These are phyloP conservation scores for Eulemur coronatus DNA, from an alignment of 2,797 vertebrate species.

Conservation along the genomic window DNA sequence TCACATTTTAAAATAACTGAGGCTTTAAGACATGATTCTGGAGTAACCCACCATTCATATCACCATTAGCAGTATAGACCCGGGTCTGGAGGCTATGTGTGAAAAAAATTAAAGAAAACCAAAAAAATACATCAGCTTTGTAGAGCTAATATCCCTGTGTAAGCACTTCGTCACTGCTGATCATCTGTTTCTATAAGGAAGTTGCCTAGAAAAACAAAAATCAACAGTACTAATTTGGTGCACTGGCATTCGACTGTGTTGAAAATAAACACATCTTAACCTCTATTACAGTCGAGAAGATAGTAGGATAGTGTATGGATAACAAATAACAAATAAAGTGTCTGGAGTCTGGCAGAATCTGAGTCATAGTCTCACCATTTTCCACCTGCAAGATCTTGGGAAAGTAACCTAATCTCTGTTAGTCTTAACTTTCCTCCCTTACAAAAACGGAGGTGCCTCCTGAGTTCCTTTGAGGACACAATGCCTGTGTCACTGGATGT, in stretches of 20 bases:
- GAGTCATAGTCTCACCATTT: not conserved
- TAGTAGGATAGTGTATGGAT: not conserved
- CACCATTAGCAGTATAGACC: not conserved
- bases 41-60: not conserved
- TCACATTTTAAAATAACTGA: constrained; percentile 4
- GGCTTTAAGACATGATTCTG: not conserved
- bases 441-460: not conserved
- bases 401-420: not conserved
- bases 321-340: not conserved
- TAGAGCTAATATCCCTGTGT: not conserved
- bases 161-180: not conserved
- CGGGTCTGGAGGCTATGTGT: not conserved
- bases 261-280: not conserved
- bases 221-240: not conserved
- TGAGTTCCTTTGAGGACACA: not conserved
- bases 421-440: not conserved
- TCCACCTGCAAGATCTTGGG: not conserved
- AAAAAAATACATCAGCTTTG: not conserved
- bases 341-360: not conserved
- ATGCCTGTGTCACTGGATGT: too few relatives aligned
- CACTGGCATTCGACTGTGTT: not conserved
- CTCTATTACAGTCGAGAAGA: not conserved
- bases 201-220: not conserved
- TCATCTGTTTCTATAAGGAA: not conserved
- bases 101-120: not conserved